phyloP scores from a whole-genome alignment of 2,113 vertebrate species.

The Trichomycterus rosablanca region DNA sequence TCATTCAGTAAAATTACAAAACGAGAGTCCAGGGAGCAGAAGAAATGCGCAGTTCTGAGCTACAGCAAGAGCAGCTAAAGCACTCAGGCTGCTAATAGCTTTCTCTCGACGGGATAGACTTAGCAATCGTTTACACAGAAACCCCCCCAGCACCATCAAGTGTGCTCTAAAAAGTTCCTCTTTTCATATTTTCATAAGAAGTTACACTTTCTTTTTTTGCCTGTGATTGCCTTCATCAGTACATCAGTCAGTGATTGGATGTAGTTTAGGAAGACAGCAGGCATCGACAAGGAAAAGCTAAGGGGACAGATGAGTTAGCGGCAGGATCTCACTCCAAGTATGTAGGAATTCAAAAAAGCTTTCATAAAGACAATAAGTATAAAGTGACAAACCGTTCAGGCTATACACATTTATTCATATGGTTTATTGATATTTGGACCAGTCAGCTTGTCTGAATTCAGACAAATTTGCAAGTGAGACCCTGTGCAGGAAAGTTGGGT shows the following conservation, averaged over 20 bases:
- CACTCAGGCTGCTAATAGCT: conserved; percentile 26
- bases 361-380: no score
- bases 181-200: conserved; percentile 6
- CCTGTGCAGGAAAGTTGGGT: no score
- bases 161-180: conserved; percentile 44
- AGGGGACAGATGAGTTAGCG: conserved; percentile 31
- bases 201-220: conserved; percentile 10
- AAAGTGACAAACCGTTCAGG: no score
- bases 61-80: neutral
- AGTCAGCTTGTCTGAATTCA: neutral
- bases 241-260: conserved; percentile 22
- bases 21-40: conserved; percentile 95
- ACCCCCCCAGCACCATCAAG: conserved; percentile 59
- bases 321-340: neutral
- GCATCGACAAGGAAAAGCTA: conserved; percentile 28
- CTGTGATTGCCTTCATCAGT: conserved; percentile 19
- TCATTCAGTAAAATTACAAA: conserved; percentile 99
- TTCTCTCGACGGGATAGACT: conserved; percentile 57
- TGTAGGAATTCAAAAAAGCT: neutral
- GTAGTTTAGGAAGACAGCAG: conserved; percentile 4
- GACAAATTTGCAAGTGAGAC: neutral
- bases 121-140: conserved; percentile 55
- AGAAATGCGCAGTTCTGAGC: conserved; percentile 82
- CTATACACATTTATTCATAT: no score
- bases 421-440: no score